phyloP scores from a whole-genome alignment of 2,888 invertebrate species.

The Galerucella calmariensis region DNA sequence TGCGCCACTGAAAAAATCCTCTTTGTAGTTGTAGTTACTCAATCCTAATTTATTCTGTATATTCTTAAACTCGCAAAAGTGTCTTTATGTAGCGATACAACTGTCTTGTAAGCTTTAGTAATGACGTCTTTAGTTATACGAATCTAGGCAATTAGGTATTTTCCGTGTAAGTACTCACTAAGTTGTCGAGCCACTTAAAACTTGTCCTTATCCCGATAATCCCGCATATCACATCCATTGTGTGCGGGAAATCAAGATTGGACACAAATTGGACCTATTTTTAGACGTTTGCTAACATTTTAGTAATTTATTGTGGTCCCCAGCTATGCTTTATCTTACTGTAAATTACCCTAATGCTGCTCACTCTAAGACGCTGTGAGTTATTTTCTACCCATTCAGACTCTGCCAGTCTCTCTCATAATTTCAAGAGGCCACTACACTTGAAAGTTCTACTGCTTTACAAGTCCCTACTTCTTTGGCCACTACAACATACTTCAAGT shows the following conservation, averaged over 20 bases:
- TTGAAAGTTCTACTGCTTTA: constrained; percentile 42
- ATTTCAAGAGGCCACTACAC: constrained; percentile 40
- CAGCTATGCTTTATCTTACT: constrained; percentile 53
- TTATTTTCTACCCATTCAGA: constrained; percentile 49
- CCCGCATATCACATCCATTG: constrained; percentile 54
- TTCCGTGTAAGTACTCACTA: constrained; percentile 50
- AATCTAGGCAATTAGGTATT: constrained; percentile 52
- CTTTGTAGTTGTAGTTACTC: too few species aligned
- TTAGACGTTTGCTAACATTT: constrained; percentile 53
- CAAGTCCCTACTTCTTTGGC: constrained; percentile 39
- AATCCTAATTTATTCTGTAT: not conserved
- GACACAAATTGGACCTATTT: constrained; percentile 53
- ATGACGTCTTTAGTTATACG: constrained; percentile 41
- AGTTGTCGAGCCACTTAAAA: constrained; percentile 49
- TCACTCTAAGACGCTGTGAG: constrained; percentile 52
- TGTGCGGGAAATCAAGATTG: constrained; percentile 53
- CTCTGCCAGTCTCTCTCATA: constrained; percentile 36
- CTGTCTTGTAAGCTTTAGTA: constrained; percentile 38
- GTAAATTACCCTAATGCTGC: constrained; percentile 53
- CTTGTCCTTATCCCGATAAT: constrained; percentile 55
- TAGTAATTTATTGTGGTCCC: constrained; percentile 53
- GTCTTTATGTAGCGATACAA: constrained; percentile 15
- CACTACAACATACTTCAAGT: constrained; percentile 39
- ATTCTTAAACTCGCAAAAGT: constrained; percentile 11
- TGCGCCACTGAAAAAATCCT: too few species aligned